Percentiles rank a stretch among this genome's conserved stretches.
phyloP scores from a whole-genome alignment of 1,140 invertebrate genomes.

The Zaprionus inermis region DNA sequence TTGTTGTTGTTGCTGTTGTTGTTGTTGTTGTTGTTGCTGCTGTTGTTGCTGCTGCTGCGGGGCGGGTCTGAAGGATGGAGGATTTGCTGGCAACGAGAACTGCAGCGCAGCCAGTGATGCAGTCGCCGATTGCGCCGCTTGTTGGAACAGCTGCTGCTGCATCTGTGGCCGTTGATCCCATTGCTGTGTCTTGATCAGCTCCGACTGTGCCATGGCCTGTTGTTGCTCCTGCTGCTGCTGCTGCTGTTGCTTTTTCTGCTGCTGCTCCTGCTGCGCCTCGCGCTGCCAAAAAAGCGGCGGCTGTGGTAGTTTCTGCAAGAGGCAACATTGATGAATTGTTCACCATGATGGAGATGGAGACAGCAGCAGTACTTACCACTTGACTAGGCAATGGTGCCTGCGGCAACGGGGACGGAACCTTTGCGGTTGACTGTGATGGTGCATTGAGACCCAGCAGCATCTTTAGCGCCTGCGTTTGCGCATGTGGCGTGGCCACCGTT shows the following conservation, averaged over 20 bases:
- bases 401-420: slow-evolving; percentile 16
- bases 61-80: background rate
- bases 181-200: slow-evolving; percentile 11
- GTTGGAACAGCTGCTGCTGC: slow-evolving; percentile 6
- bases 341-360: no score
- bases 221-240: background rate
- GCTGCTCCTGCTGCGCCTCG: slow-evolving; percentile 52
- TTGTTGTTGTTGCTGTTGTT: background rate
- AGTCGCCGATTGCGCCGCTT: background rate
- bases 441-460: slow-evolving; percentile 49
- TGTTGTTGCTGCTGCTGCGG: background rate
- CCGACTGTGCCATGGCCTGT: slow-evolving; percentile 4
- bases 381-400: slow-evolving; percentile 17
- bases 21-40: background rate
- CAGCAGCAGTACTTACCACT: slow-evolving; percentile 12
- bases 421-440: background rate
- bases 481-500: slow-evolving; percentile 1
- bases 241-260: slow-evolving; percentile 19
- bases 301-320: slow-evolving; percentile 56
- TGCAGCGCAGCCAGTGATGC: background rate
- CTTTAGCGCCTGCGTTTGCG: slow-evolving; percentile 57
- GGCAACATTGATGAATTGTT: background rate
- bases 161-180: slow-evolving; percentile 4
- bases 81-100: background rate
- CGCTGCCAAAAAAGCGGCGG: slow-evolving; percentile 65